Percentiles rank a stretch among this genome's conserved stretches.
These are phyloP conservation scores for Todus mexicanus DNA, from an alignment of 2,797 vertebrate genomes.

Conservation along the genomic window DNA sequence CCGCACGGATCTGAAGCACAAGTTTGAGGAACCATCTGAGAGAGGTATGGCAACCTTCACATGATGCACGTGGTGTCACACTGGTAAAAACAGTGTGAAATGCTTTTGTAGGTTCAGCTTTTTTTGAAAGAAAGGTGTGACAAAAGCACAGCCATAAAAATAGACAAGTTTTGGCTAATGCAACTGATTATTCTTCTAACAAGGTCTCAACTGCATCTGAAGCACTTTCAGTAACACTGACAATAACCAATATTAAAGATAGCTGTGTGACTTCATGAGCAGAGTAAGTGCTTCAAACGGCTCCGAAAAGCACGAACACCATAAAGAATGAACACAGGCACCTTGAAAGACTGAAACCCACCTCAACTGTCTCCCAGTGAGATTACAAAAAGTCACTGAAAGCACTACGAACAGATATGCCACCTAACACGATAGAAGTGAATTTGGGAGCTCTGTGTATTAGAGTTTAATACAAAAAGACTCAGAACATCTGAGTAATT, in stretches of 20 bases:
- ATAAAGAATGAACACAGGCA: background rate
- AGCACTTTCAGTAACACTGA: background rate
- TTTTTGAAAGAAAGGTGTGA: background rate
- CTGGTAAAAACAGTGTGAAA: accelerated
- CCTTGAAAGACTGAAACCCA: background rate
- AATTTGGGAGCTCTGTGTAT: background rate
- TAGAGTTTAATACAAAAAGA: background rate
- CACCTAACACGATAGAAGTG: background rate
- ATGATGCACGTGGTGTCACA: accelerated
- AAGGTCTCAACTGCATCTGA: background rate
- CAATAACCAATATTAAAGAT: background rate
- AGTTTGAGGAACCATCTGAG: background rate
- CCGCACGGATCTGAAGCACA: accelerated
- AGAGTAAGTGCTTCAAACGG: background rate
- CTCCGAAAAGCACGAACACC: background rate
- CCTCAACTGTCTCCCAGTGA: background rate
- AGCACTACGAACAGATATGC: background rate
- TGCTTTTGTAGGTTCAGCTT: background rate
- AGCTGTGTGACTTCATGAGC: background rate
- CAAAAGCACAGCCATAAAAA: background rate
- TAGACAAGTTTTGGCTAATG: background rate
- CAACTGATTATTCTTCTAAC: background rate
- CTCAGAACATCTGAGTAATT: background rate
- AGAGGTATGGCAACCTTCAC: background rate
- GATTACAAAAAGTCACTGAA: background rate